Evolutionary conservation across 2,888 invertebrate species (phyloP), one percentile per base, ranked within the genome.

Genomic region (Agrochola macilenta): DNA sequence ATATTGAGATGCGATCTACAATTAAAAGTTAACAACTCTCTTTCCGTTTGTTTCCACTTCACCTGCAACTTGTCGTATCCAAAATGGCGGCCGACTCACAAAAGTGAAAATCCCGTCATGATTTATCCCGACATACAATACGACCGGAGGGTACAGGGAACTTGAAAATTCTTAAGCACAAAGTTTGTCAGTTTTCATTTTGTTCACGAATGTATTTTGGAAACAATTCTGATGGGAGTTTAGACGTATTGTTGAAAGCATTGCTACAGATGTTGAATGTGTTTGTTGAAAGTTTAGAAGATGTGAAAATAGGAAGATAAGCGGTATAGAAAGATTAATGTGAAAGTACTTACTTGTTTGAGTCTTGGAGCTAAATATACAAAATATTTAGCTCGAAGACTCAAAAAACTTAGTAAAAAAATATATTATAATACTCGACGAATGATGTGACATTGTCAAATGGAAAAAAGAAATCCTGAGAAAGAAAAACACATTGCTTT

Each of bases 21-120:
- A 46, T 14, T 46, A 46, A 46, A 14, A 14, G 46, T 46, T 14
- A 46, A 46, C 5, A 49, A 49, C 17, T 17, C 49, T 17, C 17
- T 49, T 49, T 49, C 49, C 17, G 49, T 49, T 49, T 49, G 17
- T 7, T 5, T 7, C 1, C 49, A 20, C 65, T 57, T 49, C 5
- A 63, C 52, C n/a, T 71, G 2, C 12, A 39, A 60, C 61, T n/a
- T 64, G 46, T 64, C 65, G 20, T 35, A 23, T 14, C 69, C 43
- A 68, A 63, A 26, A 72, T 60, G 66, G 74, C 72, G 61, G 68
- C 69, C 63, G 69, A 84, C 79, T 85, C 76, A 85, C 83, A 89
- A 90, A 90, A 89, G 89, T 90, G 89, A 89, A 89, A 90, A 90
- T 87, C 81, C 81, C 64, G 73, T 73, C 76, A 79, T 90, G 89